Base-by-base conservation (phyloP, 2,888 invertebrate species). In the Drosophila meridiana region DNA sequence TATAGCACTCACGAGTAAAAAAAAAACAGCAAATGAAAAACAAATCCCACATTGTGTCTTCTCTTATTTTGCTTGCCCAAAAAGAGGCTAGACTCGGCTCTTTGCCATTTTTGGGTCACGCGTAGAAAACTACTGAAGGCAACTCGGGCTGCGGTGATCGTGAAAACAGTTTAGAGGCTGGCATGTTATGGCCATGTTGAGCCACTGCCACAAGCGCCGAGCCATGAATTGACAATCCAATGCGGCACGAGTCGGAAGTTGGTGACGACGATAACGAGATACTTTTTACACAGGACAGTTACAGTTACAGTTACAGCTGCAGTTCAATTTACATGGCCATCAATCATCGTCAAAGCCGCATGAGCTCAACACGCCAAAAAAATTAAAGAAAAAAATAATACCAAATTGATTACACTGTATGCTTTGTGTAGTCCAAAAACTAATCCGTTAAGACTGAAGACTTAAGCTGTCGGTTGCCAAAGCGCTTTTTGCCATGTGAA, bases 71-170 rank as follows among this genome's bases (percentile, higher is more conserved):
- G 6, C 45, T 55, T 38, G 52, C 43, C 58, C 7, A 69, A 76
- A 64, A 65, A 60, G 48, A 63, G 72, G 64, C 61, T 52, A 64
- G 48, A 50, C 42, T 20, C 50, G 62, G 69, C 14, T 57, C 70
- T 62, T 71, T 11, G 63, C 83, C 86, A 76, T 81, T 81, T 82
- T 86, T 81, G 83, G 83, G 73, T 60, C 73, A 74, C 68, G 56
- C 70, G 50, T 38, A 53, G 58, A 26, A 47, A 42, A 30, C 28
- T 28, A 28, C 14, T 14, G 48, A 48, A 28, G 45, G n/a, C 11
- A 32, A 14, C 9, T 14, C 36, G 36, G 43, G n/a, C 9, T 14
- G 38, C 53, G 45, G 32, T 50, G 74, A 74, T 78, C 78, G 68
- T 70, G 75, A 73, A 66, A 59, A 32, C 47, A 57, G 59, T 40